Base-by-base conservation (phyloP, 2,113 vertebrate genomes). In the Salvelinus alpinus region DNA sequence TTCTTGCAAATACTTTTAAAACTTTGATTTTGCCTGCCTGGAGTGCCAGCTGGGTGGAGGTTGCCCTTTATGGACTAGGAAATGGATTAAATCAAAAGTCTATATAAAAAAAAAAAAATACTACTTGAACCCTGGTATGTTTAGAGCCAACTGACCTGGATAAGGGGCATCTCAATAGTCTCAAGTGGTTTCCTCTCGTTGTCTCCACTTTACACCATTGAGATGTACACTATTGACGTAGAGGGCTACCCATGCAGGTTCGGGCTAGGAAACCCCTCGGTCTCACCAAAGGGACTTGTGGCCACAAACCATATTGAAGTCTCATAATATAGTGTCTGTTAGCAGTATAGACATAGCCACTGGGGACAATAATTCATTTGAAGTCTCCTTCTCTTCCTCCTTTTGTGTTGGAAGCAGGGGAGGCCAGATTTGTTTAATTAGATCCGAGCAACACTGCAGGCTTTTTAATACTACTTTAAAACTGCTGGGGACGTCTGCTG, bases 381-480 rank as follows among this genome's bases (percentile, higher is more conserved):
- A 82, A 29, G 16, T 1, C 27, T 72, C 14, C 27, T 65, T 25
- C 64, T 65, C 64, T 65, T 64, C 0, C 44, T 84, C 77, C 74
- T 70, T 78, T 85, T 86, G 75, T 70, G 79, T 73, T 80, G 75
- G 73, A 79, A 74, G 81, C 24, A 44, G 78, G 78, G 77, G 80
- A 83, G n/a, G 51, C 29, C 51, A 66, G 44, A 75, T 70, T 54
- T 27, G 47, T 57, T 80, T 71, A 75, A 80, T 75, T 75, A 66
- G 29, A 80, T 71, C 70, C 64, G 16, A 60, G 66, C 65, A 64
- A 51, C 18, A 64, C 66, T 48, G 65, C 11, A 25, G 54, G 24
- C 31, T 69, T 78, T 73, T 70, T 57, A 69, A 70, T 62, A 73
- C 57, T 44, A 44, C 38, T 44, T 44, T 12, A 44, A 11, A 2